Base-by-base conservation (phyloP, 2,888 invertebrate genomes). In the Acanthosepion esculentum region DNA sequence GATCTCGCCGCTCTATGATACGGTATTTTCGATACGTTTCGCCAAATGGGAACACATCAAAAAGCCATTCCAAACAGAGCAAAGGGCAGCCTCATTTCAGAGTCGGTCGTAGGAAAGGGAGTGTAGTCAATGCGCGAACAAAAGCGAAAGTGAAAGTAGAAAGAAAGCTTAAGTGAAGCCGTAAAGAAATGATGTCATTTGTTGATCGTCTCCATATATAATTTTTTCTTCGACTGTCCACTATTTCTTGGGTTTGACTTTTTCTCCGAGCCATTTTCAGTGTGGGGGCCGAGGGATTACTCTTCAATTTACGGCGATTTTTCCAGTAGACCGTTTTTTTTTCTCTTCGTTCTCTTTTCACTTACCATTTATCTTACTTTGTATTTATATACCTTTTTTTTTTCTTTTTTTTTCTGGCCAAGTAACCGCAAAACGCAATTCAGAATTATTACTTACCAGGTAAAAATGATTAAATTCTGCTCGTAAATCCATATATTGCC, bases 211-310 rank as follows among this genome's bases (percentile, higher is more conserved):
- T n/a, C n/a, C n/a, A 78, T 78, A n/a, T n/a, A 78, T 78, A 12
- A n/a, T 78, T 78, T 78, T 33, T 78, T 78, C 78, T 78, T 78
- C 78, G 78, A 78, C n/a, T 78, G 78, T 78, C 78, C 78, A 78
- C 78, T n/a, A 33, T 78, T 78, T 78, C n/a, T n/a, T 78, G n/a
- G 78, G n/a, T 78, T 78, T n/a, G n/a, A n/a, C n/a, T n/a, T 78
- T 33, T 78, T n/a, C n/a, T n/a, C 78, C n/a, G n/a, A 10, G 78
- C n/a, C n/a, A 15, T 78, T 78, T 78, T n/a, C 78, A 15, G 59
- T 55, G 15, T 10, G 15, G 55, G n/a, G 78, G n/a, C 15, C 78
- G 0, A n/a, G n/a, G 78, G 78, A 78, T 78, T 78, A 78, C 78
- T n/a, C 78, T 78, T 78, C 78, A 78, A 78, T 78, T 78, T 78